Evolutionary conservation across 2,888 invertebrate genomes (phyloP), one percentile per base, ranked within the genome.

Genomic region (Eupithecia centaureata): DNA sequence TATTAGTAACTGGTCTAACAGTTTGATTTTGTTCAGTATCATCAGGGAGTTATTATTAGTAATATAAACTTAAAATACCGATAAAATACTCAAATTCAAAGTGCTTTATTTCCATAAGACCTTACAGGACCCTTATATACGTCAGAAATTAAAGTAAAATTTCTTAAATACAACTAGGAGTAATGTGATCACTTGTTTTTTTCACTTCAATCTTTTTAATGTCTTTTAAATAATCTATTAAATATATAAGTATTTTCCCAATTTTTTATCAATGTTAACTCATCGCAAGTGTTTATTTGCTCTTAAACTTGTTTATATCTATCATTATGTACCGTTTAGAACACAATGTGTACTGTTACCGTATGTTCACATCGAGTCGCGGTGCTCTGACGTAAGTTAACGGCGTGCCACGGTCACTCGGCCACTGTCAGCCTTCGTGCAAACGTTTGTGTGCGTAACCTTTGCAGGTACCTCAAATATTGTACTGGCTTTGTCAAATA

Each of bases 351-450:
- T 51, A 56, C 54, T 66, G 63, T 63, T 57, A 61, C 66, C 66
- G 70, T 64, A 63, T 70, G 63, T 63, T 66, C 65, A 59, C 65
- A 63, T 65, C 65, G 58, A 30, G 35, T 13, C 27, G n/a, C 22
- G 47, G 47, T n/a, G 54, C n/a, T 58, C 68, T 78, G 78, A 77
- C 75, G 75, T 73, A 76, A 73, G 71, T 71, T 83, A 84, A 83
- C 82, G 83, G 84, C 79, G 57, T 30, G 75, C 71, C 73, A 76
- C 73, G 75, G 76, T 73, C 73, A 76, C 71, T 72, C 63, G 72
- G 75, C 73, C 73, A 73, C 63, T 72, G 69, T 71, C 73, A 76
- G 72, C 68, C 68, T 70, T 71, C 61, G 62, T 65, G 59, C 65
- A 65, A 57, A 59, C 51, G 30, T 42, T 59, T 59, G 52, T 30